Base-by-base conservation (phyloP, 2,888 invertebrate species). In the Diploptera punctata region DNA sequence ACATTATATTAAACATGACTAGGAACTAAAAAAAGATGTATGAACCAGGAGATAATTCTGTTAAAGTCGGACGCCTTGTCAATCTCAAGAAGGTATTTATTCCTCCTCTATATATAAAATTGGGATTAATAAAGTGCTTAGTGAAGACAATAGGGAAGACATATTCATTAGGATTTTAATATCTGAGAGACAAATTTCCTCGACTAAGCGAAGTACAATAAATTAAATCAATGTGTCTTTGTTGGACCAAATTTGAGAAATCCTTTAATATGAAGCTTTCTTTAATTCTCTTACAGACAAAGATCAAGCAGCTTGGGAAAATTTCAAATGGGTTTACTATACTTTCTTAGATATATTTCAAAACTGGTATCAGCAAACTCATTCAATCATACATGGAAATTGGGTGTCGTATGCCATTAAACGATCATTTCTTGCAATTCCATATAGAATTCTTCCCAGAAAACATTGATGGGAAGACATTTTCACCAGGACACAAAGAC, bases 101-200 rank as follows among this genome's bases (percentile, higher is more conserved):
- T 47, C 18, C n/a, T n/a, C 47, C 18, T 47, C 13, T 47, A n/a
- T n/a, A 47, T n/a, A 47, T 4, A n/a, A n/a, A n/a, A 47, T 47
- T 13, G 47, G 47, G 47, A 47, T n/a, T 47, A n/a, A 47, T 47
- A 47, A 47, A 47, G 47, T 47, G 47, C 47, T 13, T 47, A 47
- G 47, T 47, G n/a, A 47, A 47, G 47, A 47, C 13, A 10, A 47
- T n/a, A n/a, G 47, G 3, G n/a, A 47, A 47, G 47, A 47, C 13
- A 47, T 13, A 47, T 10, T 47, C 47, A 47, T n/a, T 13, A 47
- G 13, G 4, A 47, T 13, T n/a, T 47, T n/a, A 47, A 47, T 47
- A 47, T 47, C 47, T 47, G 18, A 47, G 47, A 47, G 18, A 47
- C 13, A 47, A 10, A 47, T 47, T 47, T 47, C 18, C 47, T 47